Percentiles rank a stretch among this genome's conserved stretches.
phyloP scores from a whole-genome alignment of 1,140 invertebrate species.

The Rhopalosiphum maidis region DNA sequence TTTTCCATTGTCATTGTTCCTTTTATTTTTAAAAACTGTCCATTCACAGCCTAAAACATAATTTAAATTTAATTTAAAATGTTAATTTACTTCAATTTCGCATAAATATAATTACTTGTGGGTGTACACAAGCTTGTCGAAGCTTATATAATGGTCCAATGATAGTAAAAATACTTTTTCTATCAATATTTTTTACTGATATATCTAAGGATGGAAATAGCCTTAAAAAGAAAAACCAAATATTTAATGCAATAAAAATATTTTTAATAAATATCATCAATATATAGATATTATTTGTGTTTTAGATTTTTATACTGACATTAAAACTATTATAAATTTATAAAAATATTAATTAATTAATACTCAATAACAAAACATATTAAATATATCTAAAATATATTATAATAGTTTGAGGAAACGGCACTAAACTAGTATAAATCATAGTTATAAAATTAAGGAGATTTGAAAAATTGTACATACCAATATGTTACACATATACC shows the following conservation, averaged over 20 bases:
- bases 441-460: neutral
- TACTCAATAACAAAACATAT: neutral
- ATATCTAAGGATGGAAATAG: conserved; percentile 40
- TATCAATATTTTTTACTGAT: conserved; percentile 51
- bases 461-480: neutral
- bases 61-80: neutral
- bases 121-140: conserved; percentile 77
- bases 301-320: neutral
- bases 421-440: no score
- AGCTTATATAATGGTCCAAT: conserved; percentile 72
- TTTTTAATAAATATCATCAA: neutral
- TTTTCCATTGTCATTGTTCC: conserved; percentile 74
- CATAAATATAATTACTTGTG: conserved; percentile 64
- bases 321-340: no score
- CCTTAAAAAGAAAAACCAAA: neutral
- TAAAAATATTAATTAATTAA: neutral
- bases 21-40: conserved; percentile 68
- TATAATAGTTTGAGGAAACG: neutral
- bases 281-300: neutral
- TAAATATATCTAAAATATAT: neutral
- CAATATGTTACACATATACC: no score
- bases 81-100: neutral
- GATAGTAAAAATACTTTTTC: conserved; percentile 62
- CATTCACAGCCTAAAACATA: conserved; percentile 64
- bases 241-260: neutral